Evolutionary conservation across 1,140 invertebrate species (phyloP).

Genomic region (Helicoverpa armigera): DNA sequence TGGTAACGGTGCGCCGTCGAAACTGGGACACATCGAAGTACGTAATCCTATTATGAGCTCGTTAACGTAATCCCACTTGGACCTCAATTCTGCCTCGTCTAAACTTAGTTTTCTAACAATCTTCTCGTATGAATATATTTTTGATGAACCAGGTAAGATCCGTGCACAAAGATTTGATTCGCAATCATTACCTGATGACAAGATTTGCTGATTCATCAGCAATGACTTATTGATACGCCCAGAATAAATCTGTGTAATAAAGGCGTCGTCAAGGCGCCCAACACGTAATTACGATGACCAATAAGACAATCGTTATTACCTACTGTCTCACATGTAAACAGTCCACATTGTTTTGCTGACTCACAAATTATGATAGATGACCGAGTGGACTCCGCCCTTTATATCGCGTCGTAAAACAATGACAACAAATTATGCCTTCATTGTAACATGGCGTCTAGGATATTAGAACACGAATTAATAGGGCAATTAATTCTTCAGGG

Average conservation of each 20-base stretch:
- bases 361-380: slow-evolving; percentile 75
- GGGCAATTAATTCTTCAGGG: slow-evolving; percentile 3
- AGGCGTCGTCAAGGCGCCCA: slow-evolving; percentile 56
- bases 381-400: slow-evolving; percentile 64
- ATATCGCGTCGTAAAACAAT: slow-evolving; percentile 68
- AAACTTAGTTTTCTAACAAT: slow-evolving; percentile 41
- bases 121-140: slow-evolving; percentile 22
- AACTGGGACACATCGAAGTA: slow-evolving; percentile 77
- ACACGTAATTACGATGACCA: slow-evolving; percentile 46
- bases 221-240: slow-evolving; percentile 48
- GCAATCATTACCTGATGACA: background rate
- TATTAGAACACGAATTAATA: slow-evolving; percentile 34
- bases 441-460: slow-evolving; percentile 59
- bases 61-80: slow-evolving; percentile 79
- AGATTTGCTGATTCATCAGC: slow-evolving; percentile 49
- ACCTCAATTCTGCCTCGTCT: slow-evolving; percentile 56
- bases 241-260: slow-evolving; percentile 48
- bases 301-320: slow-evolving; percentile 46
- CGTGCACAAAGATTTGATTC: slow-evolving; percentile 7
- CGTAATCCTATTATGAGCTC: slow-evolving; percentile 84
- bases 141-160: slow-evolving; percentile 1
- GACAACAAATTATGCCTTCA: slow-evolving; percentile 75
- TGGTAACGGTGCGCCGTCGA: slow-evolving; percentile 74
- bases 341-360: slow-evolving; percentile 58
- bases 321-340: slow-evolving; percentile 48